phyloP scores from a whole-genome alignment of 2,797 vertebrate species.

The Meda fulgida region DNA sequence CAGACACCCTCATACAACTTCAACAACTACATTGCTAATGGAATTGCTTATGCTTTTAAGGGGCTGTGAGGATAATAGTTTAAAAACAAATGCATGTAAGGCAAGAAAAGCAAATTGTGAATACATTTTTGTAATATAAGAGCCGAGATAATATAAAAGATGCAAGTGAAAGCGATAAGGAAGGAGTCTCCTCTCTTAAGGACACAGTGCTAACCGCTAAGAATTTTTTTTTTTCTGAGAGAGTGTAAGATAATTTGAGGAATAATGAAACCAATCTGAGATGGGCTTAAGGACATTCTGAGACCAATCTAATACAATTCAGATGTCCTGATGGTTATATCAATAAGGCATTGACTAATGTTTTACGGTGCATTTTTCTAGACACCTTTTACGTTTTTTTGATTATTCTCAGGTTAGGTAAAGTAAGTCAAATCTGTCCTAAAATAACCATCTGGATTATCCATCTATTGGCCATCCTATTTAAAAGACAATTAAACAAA shows the following conservation, averaged over 20 bases:
- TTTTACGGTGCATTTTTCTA: too few species aligned
- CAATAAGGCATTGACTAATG: neutral
- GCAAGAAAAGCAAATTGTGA: neutral
- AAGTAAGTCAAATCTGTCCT: too few species aligned
- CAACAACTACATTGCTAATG: neutral
- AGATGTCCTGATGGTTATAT: neutral
- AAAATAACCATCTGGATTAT: too few species aligned
- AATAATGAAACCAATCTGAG: conserved; percentile 1
- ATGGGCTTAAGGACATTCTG: neutral
- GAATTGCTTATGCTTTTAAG: neutral
- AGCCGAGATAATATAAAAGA: neutral
- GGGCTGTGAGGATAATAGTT: neutral
- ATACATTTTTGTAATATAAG: neutral
- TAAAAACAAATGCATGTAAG: neutral
- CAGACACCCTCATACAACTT: neutral
- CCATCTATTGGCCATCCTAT: neutral
- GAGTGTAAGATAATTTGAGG: neutral
- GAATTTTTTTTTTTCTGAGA: neutral
- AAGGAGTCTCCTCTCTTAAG: neutral
- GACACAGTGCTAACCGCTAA: neutral
- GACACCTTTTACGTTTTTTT: too few species aligned
- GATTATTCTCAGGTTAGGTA: too few species aligned
- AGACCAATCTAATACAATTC: neutral
- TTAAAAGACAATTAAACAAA: neutral
- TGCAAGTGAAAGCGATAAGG: neutral